Conservation (phyloP, 2,888 invertebrate genomes). For the Agrotis exclamationis region DNA sequence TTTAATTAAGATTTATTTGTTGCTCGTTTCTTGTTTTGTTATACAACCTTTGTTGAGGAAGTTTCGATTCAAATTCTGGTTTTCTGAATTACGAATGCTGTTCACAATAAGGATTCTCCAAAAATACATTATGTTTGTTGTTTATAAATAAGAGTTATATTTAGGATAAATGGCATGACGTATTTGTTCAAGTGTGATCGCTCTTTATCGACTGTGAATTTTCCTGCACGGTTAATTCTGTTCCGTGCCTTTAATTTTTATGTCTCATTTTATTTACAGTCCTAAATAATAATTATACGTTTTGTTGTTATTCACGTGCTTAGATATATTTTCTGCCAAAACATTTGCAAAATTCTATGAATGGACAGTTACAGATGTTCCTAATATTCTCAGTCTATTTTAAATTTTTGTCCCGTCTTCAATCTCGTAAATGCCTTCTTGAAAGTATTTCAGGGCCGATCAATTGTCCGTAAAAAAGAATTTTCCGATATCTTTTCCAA, state of each 20-base stretch:
- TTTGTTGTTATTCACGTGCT: not conserved
- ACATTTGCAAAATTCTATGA: not conserved
- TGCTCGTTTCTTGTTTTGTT: constrained; percentile 26
- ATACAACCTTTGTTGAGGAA: constrained; percentile 14
- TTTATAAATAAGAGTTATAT: constrained; percentile 14
- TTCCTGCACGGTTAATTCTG: constrained; percentile 13
- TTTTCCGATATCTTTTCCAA: constrained; percentile 63
- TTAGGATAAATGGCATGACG: constrained; percentile 37
- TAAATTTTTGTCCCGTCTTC: constrained; percentile 34
- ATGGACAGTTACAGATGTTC: constrained; percentile 3
- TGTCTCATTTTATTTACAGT: not conserved
- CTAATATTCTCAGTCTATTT: constrained; percentile 28
- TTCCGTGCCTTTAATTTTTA: not conserved
- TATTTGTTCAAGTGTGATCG: constrained; percentile 34
- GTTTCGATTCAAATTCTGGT: constrained; percentile 1
- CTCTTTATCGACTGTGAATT: constrained; percentile 20
- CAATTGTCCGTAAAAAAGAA: constrained; percentile 62
- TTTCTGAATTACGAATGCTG: not conserved
- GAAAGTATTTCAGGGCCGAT: constrained; percentile 43
- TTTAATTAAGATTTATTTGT: constrained; percentile 18
- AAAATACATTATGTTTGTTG: constrained; percentile 9
- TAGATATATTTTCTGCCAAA: constrained; percentile 5
- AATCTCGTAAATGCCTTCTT: constrained; percentile 37
- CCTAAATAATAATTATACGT: not conserved
- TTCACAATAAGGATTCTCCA: not conserved